Percentiles rank a stretch among this genome's conserved stretches.
Conservation (phyloP, 2,113 vertebrate species). For the Neodon shergylaensis region DNA sequence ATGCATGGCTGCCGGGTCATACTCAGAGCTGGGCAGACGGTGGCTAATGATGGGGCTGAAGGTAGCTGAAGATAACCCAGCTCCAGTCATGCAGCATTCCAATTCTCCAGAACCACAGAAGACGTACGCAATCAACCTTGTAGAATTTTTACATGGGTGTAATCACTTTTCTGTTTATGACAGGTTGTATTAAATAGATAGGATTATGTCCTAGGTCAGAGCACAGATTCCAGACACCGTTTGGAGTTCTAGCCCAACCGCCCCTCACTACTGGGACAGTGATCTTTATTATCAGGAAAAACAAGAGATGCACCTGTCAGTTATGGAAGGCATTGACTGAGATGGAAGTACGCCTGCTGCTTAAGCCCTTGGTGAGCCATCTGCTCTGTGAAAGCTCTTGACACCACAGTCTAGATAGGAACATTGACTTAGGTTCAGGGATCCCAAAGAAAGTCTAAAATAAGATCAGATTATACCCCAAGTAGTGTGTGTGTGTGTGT, state of each 20-base stretch:
- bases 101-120: not conserved
- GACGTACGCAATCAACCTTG: too few relatives aligned
- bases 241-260: not conserved
- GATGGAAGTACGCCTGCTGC: not conserved
- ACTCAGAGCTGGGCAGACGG: not conserved
- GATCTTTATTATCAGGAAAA: not conserved
- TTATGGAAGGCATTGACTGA: not conserved
- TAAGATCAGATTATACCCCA: not conserved
- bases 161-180: not conserved
- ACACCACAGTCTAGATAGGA: not conserved
- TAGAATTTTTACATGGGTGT: not conserved
- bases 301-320: not conserved
- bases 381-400: not conserved
- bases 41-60: not conserved
- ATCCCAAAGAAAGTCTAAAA: not conserved
- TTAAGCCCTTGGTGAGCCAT: not conserved
- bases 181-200: not conserved
- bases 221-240: not conserved
- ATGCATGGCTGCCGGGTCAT: too few relatives aligned
- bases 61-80: not conserved
- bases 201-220: not conserved
- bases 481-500: not conserved
- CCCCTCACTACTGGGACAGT: not conserved
- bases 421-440: not conserved
- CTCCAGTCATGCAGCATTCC: not conserved